These are phyloP conservation scores for Merops nubicus DNA, from an alignment of 2,113 vertebrate genomes.

Conservation along the genomic window DNA sequence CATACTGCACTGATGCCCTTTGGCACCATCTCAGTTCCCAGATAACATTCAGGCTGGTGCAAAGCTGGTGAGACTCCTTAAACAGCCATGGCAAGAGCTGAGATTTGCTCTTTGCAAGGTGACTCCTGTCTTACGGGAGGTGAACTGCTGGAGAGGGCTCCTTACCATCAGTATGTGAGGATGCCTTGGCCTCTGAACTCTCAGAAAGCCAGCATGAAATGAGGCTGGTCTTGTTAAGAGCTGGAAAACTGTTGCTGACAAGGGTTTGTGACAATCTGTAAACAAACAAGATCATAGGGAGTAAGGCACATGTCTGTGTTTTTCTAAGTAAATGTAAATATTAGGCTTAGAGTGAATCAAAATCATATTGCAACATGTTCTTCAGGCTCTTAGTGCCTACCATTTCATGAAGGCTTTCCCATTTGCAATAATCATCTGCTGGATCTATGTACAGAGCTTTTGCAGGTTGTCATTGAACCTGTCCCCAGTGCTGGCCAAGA, in stretches of 20 bases:
- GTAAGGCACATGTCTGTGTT: neutral
- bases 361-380: neutral
- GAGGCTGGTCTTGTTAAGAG: neutral
- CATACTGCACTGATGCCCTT: accelerated
- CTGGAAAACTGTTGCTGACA: neutral
- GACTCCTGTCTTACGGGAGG: accelerated
- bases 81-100: neutral
- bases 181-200: neutral
- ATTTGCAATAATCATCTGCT: neutral
- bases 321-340: neutral
- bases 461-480: neutral
- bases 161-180: neutral
- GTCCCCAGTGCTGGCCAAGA: accelerated
- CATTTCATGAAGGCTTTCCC: neutral
- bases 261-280: neutral
- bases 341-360: neutral
- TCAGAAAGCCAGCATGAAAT: neutral
- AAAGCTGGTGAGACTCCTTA: neutral
- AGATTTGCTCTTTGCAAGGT: neutral
- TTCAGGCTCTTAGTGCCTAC: neutral
- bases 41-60: neutral
- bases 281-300: neutral
- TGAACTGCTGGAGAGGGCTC: neutral
- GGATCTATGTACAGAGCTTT: neutral
- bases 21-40: neutral